Evolutionary conservation across 1,140 invertebrate genomes (phyloP).

Genomic region (Drosophila insularis): DNA sequence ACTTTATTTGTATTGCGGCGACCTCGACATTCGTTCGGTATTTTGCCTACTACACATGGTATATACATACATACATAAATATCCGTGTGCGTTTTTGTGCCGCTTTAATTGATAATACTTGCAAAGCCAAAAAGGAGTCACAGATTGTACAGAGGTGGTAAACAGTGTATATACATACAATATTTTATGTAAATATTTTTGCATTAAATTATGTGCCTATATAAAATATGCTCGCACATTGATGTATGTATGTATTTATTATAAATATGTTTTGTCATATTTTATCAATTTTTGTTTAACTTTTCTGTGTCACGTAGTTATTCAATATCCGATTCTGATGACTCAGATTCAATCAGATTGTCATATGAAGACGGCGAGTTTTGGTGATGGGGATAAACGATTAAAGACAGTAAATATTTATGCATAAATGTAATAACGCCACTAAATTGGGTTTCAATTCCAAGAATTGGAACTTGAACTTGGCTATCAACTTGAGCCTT

Average conservation of each 20-base stretch:
- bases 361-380: not conserved
- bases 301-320: not conserved
- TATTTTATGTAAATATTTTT: slow-evolving; percentile 5
- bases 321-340: not conserved
- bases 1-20: not conserved
- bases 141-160: too few relatives aligned
- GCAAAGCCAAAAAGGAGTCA: not conserved
- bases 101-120: slow-evolving; percentile 4
- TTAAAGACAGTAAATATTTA: slow-evolving; percentile 9
- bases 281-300: not conserved
- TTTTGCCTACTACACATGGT: not conserved
- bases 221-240: not conserved
- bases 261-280: not conserved
- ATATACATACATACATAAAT: not conserved
- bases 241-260: not conserved
- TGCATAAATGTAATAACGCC: not conserved
- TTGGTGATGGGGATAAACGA: not conserved
- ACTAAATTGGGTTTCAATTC: not conserved
- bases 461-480: not conserved
- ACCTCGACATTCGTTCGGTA: slow-evolving; percentile 10
- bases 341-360: not conserved
- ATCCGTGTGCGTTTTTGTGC: not conserved
- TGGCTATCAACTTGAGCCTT: not conserved
- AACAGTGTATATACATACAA: not conserved
- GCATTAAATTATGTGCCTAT: slow-evolving; percentile 5